These are phyloP conservation scores for Dermochelys coriacea DNA, from an alignment of 2,797 vertebrate genomes.

Conservation along the genomic window DNA sequence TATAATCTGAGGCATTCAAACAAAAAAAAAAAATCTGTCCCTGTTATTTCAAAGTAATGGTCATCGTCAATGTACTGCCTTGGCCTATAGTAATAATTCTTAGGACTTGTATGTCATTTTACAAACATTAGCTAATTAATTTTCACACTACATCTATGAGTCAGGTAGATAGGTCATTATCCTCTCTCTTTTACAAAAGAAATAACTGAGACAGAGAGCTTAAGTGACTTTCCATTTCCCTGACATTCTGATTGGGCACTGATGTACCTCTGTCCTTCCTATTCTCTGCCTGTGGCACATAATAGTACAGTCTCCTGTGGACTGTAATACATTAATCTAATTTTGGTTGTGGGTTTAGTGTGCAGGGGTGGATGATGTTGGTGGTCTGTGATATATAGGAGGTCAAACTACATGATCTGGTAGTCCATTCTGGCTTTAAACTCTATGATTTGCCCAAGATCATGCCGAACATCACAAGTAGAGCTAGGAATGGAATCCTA, in stretches of 20 bases:
- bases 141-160: neutral
- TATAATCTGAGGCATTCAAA: constrained; percentile 50
- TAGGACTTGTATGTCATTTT: neutral
- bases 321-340: neutral
- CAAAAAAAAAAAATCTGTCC: neutral
- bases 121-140: constrained; percentile 48
- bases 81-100: neutral
- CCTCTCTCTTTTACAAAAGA: constrained; percentile 22
- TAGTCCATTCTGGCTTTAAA: neutral
- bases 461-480: neutral
- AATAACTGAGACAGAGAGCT: constrained; percentile 26
- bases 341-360: neutral
- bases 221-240: neutral
- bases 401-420: neutral
- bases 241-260: neutral
- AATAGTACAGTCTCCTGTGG: neutral
- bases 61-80: neutral
- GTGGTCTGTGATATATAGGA: neutral
- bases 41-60: constrained; percentile 34
- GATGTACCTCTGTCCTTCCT: neutral
- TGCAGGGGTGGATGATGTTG: neutral
- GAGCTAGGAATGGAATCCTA: neutral
- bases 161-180: neutral
- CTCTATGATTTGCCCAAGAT: neutral
- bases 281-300: neutral